These are phyloP conservation scores for Latheticus oryzae DNA, from an alignment of 2,888 invertebrate genomes.

Conservation along the genomic window DNA sequence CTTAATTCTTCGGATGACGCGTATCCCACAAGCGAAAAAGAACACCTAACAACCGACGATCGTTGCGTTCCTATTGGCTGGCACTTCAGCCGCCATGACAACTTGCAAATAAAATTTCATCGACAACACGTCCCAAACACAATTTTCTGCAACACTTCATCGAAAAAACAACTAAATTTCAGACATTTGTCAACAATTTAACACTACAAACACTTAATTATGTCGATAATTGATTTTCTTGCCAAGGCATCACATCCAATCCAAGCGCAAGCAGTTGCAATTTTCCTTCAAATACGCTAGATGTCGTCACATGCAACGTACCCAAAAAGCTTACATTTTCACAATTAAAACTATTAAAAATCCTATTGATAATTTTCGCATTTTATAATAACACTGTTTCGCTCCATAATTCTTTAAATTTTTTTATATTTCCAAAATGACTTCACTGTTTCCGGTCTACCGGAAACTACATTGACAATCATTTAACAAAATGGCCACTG, in stretches of 20 bases:
- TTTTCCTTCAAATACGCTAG: constrained; percentile 33
- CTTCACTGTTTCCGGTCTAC: constrained; percentile 50
- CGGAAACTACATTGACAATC: constrained; percentile 49
- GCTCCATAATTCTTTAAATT: constrained; percentile 6
- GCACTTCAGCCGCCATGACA: constrained; percentile 76
- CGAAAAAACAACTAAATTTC: constrained; percentile 1
- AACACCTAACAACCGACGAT: constrained; percentile 74
- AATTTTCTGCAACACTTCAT: constrained; percentile 29
- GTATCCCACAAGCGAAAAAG: constrained; percentile 74
- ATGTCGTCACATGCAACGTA: constrained; percentile 26
- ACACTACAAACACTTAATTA: constrained; percentile 35
- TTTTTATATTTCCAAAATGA: constrained; percentile 44
- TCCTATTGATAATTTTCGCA: not conserved
- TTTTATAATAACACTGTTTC: not conserved
- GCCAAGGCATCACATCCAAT: constrained; percentile 46
- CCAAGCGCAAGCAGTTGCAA: constrained; percentile 44
- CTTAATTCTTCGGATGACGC: constrained; percentile 76
- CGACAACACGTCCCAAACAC: constrained; percentile 62
- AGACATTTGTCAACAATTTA: constrained; percentile 19
- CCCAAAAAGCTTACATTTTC: no score
- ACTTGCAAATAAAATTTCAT: constrained; percentile 64
- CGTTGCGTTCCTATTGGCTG: constrained; percentile 79
- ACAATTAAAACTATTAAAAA: constrained; percentile 11
- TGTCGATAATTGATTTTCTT: constrained; percentile 40
- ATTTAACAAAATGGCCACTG: constrained; percentile 39